These are phyloP conservation scores for Coturnix japonica DNA, from an alignment of 2,113 vertebrate genomes.

Conservation along the genomic window DNA sequence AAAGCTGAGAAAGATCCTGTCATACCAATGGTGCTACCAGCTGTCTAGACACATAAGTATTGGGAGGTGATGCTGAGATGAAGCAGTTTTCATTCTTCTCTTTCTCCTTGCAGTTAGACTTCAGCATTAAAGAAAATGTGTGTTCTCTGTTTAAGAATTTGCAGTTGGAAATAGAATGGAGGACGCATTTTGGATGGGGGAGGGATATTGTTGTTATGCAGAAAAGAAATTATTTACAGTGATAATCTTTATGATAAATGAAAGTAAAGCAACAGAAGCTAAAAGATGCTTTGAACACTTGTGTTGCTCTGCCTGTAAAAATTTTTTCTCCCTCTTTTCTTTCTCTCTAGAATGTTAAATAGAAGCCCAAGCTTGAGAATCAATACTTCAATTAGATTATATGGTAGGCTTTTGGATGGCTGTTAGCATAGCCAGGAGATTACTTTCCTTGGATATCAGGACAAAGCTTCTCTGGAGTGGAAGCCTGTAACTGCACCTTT, in stretches of 20 bases:
- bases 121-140: conserved; percentile 5
- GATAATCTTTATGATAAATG: conserved; percentile 64
- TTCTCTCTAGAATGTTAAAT: conserved; percentile 78
- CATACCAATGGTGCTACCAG: background rate
- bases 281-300: conserved; percentile 34
- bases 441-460: conserved; percentile 62
- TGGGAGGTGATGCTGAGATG: conserved; percentile 6
- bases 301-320: conserved; percentile 34
- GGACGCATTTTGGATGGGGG: conserved; percentile 58
- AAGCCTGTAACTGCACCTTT: conserved; percentile 21
- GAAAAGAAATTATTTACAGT: no score
- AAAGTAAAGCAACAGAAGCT: conserved; percentile 51
- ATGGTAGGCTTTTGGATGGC: conserved; percentile 68
- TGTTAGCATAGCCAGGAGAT: conserved; percentile 72
- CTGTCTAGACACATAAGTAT: background rate
- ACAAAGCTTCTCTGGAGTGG: conserved; percentile 25
- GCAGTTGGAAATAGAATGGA: conserved; percentile 56
- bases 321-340: conserved; percentile 42
- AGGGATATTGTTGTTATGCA: conserved; percentile 25
- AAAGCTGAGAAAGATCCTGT: background rate
- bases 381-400: conserved; percentile 82
- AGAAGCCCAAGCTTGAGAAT: conserved; percentile 73
- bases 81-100: background rate
- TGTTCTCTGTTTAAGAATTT: background rate
- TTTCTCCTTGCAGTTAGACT: background rate